Evolutionary conservation across 2,113 vertebrate genomes (phyloP).

Genomic region (Elachura formosa): DNA sequence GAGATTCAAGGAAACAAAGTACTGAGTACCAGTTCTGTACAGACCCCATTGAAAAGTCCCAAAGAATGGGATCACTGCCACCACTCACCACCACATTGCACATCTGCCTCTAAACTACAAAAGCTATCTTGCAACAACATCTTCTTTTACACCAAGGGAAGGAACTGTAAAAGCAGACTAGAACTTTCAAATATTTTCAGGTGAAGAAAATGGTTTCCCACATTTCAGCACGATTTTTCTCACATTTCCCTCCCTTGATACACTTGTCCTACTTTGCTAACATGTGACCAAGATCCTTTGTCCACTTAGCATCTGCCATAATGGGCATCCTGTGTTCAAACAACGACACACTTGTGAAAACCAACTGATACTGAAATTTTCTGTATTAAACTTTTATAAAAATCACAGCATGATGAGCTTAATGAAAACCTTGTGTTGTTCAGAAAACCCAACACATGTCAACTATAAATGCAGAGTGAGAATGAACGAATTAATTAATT

Average conservation of each 20-base stretch:
- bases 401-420: accelerated
- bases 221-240: neutral
- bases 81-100: neutral
- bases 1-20: neutral
- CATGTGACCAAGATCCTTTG: neutral
- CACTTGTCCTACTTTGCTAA: neutral
- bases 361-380: neutral
- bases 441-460: neutral
- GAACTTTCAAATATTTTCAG: neutral
- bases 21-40: neutral
- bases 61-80: neutral
- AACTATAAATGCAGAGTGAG: neutral
- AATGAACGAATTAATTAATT: neutral
- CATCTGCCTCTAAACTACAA: neutral
- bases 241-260: neutral
- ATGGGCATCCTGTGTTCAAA: neutral
- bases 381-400: neutral
- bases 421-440: neutral
- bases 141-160: neutral
- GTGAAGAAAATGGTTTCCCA: neutral
- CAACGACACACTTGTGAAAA: neutral
- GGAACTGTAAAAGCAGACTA: neutral
- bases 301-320: neutral
- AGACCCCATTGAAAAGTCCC: neutral
- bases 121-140: neutral